Conservation (phyloP, 2,113 vertebrate genomes). For the Apteryx owenii region DNA sequence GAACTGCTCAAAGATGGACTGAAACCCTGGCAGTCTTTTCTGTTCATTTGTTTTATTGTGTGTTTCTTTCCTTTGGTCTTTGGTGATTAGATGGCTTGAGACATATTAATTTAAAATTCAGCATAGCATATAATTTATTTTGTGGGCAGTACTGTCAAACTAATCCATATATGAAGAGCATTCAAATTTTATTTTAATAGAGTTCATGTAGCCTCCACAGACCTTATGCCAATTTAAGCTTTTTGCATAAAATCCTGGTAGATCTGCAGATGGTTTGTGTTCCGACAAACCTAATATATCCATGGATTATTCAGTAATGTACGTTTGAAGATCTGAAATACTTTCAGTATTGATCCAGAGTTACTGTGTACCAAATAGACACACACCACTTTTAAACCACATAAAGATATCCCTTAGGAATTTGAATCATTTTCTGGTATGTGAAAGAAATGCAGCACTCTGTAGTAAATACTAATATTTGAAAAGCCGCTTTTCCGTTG, state of each 20-base stretch:
- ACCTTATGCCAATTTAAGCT: slow-evolving; percentile 43
- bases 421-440: slow-evolving; percentile 75
- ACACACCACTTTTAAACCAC: slow-evolving; percentile 74
- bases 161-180: slow-evolving; percentile 34
- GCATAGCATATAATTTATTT: slow-evolving; percentile 53
- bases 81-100: slow-evolving; percentile 34
- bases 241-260: slow-evolving; percentile 63
- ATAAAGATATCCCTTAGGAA: slow-evolving; percentile 69
- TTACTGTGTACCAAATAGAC: slow-evolving; percentile 64
- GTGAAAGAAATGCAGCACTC: slow-evolving; percentile 63
- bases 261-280: slow-evolving; percentile 42
- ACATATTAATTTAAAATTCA: slow-evolving; percentile 51
- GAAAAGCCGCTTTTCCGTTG: slow-evolving; percentile 44
- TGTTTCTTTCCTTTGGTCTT: slow-evolving; percentile 38
- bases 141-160: slow-evolving; percentile 46
- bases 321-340: slow-evolving; percentile 77
- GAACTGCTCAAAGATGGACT: slow-evolving; percentile 3
- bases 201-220: slow-evolving; percentile 18
- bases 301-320: slow-evolving; percentile 76
- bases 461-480: slow-evolving; percentile 63
- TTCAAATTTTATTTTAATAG: slow-evolving; percentile 69
- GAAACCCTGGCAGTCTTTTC: slow-evolving; percentile 38
- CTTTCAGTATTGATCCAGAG: slow-evolving; percentile 74
- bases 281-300: slow-evolving; percentile 60
- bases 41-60: not conserved